A percentile compares a stretch with the other conserved stretches of the same genome.
These are phyloP conservation scores for Coremacera marginata DNA, from an alignment of 2,888 invertebrate genomes.

Conservation along the genomic window DNA sequence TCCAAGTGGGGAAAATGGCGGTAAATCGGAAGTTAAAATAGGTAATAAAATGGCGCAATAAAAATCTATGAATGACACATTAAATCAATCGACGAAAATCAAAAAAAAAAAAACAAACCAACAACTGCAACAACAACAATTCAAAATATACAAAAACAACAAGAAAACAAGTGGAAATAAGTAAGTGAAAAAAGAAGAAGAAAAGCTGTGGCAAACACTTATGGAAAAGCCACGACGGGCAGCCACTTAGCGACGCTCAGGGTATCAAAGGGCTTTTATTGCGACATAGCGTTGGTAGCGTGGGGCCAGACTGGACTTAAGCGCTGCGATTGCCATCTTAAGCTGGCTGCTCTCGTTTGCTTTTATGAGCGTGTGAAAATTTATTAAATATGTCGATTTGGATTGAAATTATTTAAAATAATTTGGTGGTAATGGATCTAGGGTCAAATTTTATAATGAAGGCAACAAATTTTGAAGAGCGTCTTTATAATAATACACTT, in stretches of 20 bases:
- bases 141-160: background rate
- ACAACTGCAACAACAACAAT: background rate
- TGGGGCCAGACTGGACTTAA: background rate
- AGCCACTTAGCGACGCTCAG: conserved; percentile 14
- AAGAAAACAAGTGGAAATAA: no score
- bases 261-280: conserved; percentile 17
- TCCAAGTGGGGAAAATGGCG: conserved; percentile 61
- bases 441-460: no score
- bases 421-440: no score
- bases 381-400: background rate
- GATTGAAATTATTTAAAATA: no score
- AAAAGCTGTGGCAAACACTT: background rate
- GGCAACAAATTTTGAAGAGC: no score
- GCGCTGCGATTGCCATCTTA: background rate
- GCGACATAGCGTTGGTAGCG: background rate
- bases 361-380: conserved; percentile 2
- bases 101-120: conserved; percentile 57
- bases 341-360: background rate
- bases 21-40: conserved; percentile 70
- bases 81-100: conserved; percentile 70
- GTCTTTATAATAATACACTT: no score
- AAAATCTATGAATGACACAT: conserved; percentile 70
- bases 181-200: background rate
- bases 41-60: conserved; percentile 69
- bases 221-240: background rate